Conservation (phyloP, 1,140 invertebrate genomes). For the Choristoneura fumiferana region DNA sequence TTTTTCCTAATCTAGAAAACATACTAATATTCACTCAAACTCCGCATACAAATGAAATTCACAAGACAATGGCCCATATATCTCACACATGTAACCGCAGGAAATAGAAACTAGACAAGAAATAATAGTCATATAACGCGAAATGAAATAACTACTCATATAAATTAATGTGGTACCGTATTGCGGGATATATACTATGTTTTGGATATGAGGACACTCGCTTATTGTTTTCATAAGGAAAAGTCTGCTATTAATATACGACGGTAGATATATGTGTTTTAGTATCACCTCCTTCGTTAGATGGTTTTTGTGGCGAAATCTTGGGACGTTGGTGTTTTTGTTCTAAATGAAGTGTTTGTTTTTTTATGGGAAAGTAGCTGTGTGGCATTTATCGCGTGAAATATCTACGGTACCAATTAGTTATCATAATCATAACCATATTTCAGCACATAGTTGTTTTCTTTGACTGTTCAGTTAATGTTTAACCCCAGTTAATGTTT, state of each 20-base stretch:
- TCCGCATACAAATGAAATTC: too few species aligned
- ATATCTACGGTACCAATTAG: too few species aligned
- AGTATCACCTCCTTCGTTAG: background rate
- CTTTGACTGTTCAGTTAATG: too few species aligned
- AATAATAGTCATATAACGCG: slow-evolving; percentile 17
- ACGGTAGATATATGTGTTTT: background rate
- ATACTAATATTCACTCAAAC: too few species aligned
- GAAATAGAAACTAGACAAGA: slow-evolving; percentile 5
- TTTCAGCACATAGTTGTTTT: too few species aligned
- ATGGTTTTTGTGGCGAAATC: background rate
- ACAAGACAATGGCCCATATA: background rate
- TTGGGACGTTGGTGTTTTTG: too few species aligned
- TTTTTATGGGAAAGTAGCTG: too few species aligned
- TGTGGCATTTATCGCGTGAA: too few species aligned
- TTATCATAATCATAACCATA: too few species aligned
- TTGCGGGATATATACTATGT: background rate
- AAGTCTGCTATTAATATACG: background rate
- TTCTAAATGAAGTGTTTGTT: too few species aligned
- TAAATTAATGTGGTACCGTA: slow-evolving; percentile 2
- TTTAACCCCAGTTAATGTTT: too few species aligned
- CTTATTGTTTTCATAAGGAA: background rate
- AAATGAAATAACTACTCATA: background rate
- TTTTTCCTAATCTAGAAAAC: too few species aligned
- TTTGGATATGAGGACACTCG: background rate
- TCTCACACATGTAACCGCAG: background rate